phyloP scores from a whole-genome alignment of 2,113 vertebrate species.

The Etia nguti region DNA sequence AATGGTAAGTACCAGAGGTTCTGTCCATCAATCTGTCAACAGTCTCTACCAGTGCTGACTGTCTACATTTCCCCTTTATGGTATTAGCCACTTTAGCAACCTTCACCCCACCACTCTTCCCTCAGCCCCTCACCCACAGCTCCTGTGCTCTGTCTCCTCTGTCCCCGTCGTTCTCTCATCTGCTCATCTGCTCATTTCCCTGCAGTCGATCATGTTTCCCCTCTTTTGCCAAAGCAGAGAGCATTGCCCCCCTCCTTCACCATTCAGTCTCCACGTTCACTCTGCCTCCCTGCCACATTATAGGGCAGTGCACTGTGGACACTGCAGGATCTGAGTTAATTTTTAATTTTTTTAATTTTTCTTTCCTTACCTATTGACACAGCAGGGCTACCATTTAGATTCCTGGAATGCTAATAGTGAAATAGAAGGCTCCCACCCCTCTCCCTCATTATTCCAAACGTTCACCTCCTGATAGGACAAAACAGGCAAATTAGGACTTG shows the following conservation, averaged over 20 bases:
- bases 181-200: slow-evolving; percentile 40
- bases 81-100: slow-evolving; percentile 38
- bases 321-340: slow-evolving; percentile 52
- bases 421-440: not conserved
- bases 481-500: not conserved
- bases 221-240: slow-evolving; percentile 12
- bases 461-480: slow-evolving; percentile 30
- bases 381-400: slow-evolving; percentile 53
- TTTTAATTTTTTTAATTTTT: not conserved
- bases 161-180: slow-evolving; percentile 39
- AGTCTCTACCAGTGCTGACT: slow-evolving; percentile 32
- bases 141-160: slow-evolving; percentile 16
- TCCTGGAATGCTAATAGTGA: slow-evolving; percentile 54
- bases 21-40: slow-evolving; percentile 65
- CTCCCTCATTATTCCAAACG: slow-evolving; percentile 47
- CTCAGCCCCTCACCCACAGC: slow-evolving; percentile 12
- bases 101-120: not conserved
- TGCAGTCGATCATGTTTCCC: slow-evolving; percentile 51
- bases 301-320: not conserved
- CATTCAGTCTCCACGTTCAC: not conserved
- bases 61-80: slow-evolving; percentile 46
- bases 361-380: slow-evolving; percentile 48
- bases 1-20: slow-evolving; percentile 51
- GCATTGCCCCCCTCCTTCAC: not conserved
- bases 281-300: not conserved